These are phyloP conservation scores for Phataginus tricuspis DNA, from an alignment of 2,797 vertebrate genomes.

Conservation along the genomic window DNA sequence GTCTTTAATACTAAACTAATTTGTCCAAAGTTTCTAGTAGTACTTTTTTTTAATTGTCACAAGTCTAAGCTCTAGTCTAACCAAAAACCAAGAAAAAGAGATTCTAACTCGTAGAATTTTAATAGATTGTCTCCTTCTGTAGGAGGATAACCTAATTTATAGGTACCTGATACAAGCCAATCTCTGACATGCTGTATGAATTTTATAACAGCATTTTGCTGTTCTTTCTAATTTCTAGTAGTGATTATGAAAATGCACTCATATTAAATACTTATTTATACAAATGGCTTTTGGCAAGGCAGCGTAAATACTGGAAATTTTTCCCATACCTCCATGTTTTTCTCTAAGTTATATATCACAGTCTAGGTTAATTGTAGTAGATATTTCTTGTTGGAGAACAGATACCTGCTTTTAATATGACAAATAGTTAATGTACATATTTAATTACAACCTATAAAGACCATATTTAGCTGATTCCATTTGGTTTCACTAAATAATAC, in stretches of 20 bases:
- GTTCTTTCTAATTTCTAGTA: slow-evolving; percentile 34
- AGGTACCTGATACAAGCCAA: background rate
- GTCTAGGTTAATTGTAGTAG: slow-evolving; percentile 16
- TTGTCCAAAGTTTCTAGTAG: background rate
- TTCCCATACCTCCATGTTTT: background rate
- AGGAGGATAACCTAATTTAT: background rate
- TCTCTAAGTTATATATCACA: background rate
- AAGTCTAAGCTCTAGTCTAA: slow-evolving; percentile 8
- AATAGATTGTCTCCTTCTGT: background rate
- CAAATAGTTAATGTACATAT: background rate
- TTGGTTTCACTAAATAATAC: background rate
- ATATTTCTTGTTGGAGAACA: background rate
- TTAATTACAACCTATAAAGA: slow-evolving; percentile 41
- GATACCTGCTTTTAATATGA: background rate
- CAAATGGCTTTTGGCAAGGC: slow-evolving; percentile 38
- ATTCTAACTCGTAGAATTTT: slow-evolving; percentile 46
- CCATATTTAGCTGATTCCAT: background rate
- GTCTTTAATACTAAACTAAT: slow-evolving; percentile 25
- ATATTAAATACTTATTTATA: slow-evolving; percentile 29
- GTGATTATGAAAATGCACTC: slow-evolving; percentile 26
- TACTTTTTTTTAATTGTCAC: background rate
- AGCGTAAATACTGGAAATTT: slow-evolving; percentile 39
- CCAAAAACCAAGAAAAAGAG: slow-evolving; percentile 36
- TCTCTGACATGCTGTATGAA: background rate
- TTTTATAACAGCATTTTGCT: slow-evolving; percentile 34